phyloP scores from a whole-genome alignment of 2,888 invertebrate genomes.

The Hirtodrosophila alboralis region DNA sequence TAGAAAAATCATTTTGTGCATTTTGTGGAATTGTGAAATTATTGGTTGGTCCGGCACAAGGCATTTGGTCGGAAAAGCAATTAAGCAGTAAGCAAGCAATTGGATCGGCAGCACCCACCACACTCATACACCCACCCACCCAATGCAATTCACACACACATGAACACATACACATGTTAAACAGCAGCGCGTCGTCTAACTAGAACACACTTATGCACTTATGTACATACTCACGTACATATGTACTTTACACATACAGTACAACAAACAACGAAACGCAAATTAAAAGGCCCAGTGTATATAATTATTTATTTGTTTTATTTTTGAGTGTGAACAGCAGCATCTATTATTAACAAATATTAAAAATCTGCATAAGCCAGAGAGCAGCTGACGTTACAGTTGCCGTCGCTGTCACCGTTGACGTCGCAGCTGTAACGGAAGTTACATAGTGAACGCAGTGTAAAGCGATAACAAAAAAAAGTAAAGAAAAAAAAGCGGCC shows the following conservation, averaged over 20 bases:
- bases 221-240: neutral
- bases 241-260: constrained; percentile 4
- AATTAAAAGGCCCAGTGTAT: constrained; percentile 4
- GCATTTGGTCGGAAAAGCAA: constrained; percentile 14
- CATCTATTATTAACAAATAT: constrained; percentile 37
- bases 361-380: constrained; percentile 10
- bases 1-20: constrained; percentile 37
- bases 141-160: constrained; percentile 15
- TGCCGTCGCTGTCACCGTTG: constrained; percentile 20
- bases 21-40: constrained; percentile 54
- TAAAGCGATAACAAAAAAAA: constrained; percentile 14
- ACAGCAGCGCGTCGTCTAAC: constrained; percentile 47
- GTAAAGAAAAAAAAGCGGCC: constrained; percentile 55
- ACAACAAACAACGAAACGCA: constrained; percentile 18
- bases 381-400: constrained; percentile 17
- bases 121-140: constrained; percentile 18
- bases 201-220: constrained; percentile 32
- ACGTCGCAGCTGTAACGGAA: constrained; percentile 52
- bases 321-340: constrained; percentile 10
- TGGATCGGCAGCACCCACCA: constrained; percentile 28
- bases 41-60: constrained; percentile 22
- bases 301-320: neutral
- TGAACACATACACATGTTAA: constrained; percentile 28
- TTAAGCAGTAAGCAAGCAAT: constrained; percentile 52
- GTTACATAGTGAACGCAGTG: constrained; percentile 35